Base-by-base conservation (phyloP, 2,797 vertebrate species). In the Anableps anableps region DNA sequence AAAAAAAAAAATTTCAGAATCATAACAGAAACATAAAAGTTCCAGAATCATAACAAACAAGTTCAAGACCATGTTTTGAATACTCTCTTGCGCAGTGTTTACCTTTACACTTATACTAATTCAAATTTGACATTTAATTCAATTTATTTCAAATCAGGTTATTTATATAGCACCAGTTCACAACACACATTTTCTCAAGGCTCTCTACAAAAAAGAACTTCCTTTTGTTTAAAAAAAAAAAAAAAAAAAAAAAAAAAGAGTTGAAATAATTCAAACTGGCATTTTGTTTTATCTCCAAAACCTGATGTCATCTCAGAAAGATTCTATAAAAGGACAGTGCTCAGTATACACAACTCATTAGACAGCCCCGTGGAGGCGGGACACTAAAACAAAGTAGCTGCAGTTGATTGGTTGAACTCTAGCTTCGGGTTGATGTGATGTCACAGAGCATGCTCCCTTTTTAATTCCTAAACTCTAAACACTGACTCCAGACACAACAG, bases 361-460 rank as follows among this genome's bases (percentile, higher is more conserved):
- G 73, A 14, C 62, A 53, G 16, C 14, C 51, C 19, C 71, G 68
- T 2, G 50, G 72, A 75, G 90, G 92, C 80, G 10, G 79, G 80
- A 62, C 60, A 14, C 70, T 72, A 78, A 80, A 78, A 79, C 60
- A 75, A 43, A 75, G 74, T 45, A 41, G 76, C 73, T 31, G 53
- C n/a, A 31, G 38, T 47, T 74, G 45, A 87, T 89, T 89, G 91
- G 88, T 55, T 86, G 11, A 78, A 75, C 60, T 38, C 53, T 4
- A 36, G 36, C 38, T 72, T 55, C 43, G 55, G 75, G 43, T 31
- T 58, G 43, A 47, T 7, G 45, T 47, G 10, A 13, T 62, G 36
- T 82, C 41, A 81, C 14, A 19, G 23, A 85, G 31, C 64, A 75
- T 72, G 58, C 83, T 48, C 60, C 82, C 82, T 88, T 60, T 11